These are phyloP conservation scores for Anticlea derivata DNA, from an alignment of 2,888 invertebrate species.

Conservation along the genomic window DNA sequence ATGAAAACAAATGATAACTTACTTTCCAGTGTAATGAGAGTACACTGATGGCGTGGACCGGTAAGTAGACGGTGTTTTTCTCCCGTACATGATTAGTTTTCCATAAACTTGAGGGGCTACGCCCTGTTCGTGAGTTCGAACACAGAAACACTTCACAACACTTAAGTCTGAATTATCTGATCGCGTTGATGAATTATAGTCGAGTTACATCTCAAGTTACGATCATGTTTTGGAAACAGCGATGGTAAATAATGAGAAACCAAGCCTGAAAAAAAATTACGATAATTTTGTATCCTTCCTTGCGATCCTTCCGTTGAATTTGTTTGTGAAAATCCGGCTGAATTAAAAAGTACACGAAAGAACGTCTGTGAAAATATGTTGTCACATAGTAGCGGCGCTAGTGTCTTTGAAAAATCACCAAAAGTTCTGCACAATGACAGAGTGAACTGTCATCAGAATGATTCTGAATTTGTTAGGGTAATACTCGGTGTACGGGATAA, in stretches of 20 bases:
- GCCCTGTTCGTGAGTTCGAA: constrained; percentile 37
- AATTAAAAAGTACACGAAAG: not conserved
- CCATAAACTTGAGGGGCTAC: constrained; percentile 37
- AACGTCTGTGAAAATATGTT: no score
- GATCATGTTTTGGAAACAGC: not conserved
- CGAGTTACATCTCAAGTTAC: not conserved
- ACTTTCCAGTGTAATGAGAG: constrained; percentile 92
- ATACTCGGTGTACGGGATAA: not conserved
- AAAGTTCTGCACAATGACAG: not conserved
- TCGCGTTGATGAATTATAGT: not conserved
- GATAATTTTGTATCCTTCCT: no score
- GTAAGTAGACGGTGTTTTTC: constrained; percentile 92
- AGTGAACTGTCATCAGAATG: not conserved
- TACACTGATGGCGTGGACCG: constrained; percentile 94
- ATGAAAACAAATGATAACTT: constrained; percentile 38
- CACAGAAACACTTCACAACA: constrained; percentile 1
- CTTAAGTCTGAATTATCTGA: not conserved
- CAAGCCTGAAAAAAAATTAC: constrained; percentile 50
- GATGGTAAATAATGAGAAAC: constrained; percentile 34
- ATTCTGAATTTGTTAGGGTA: not conserved
- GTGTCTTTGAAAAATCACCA: not conserved
- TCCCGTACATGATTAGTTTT: constrained; percentile 83
- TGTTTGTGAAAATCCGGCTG: constrained; percentile 34
- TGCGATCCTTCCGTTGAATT: no score
- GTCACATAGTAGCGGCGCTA: not conserved